These are phyloP conservation scores for Styela plicata DNA, from an alignment of 23 tunicate genomes.

Conservation along the genomic window DNA sequence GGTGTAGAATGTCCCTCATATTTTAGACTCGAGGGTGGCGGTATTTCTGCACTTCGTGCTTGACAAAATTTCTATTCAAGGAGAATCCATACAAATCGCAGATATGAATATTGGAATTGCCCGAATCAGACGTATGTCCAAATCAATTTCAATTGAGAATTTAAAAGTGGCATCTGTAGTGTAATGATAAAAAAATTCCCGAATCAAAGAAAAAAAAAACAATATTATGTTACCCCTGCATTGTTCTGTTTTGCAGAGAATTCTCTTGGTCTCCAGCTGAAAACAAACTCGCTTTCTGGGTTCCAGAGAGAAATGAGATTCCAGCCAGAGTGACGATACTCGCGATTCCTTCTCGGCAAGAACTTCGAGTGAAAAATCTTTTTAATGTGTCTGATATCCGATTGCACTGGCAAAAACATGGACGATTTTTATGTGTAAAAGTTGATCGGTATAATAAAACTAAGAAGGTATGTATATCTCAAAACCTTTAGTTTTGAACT, in stretches of 20 bases:
- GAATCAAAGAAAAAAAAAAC: background rate
- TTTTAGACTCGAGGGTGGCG: no score
- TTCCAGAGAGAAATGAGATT: constrained; percentile 76
- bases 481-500: no score
- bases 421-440: constrained; percentile 81
- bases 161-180: no score
- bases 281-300: constrained; percentile 85
- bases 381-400: constrained; percentile 86
- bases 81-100: no score
- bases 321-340: constrained; percentile 96
- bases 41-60: no score
- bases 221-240: background rate
- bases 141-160: no score
- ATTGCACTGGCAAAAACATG: constrained; percentile 96
- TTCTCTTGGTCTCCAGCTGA: constrained; percentile 95
- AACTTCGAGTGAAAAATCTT: constrained; percentile 94
- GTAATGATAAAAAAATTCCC: no score
- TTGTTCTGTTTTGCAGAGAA: constrained; percentile 37
- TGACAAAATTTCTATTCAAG: no score
- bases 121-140: no score
- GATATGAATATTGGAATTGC: no score
- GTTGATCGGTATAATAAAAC: constrained; percentile 94
- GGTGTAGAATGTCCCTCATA: no score
- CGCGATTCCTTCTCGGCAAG: constrained; percentile 79
- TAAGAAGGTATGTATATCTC: constrained; percentile 86